Base-by-base conservation (phyloP, 2,888 invertebrate genomes). In the Carpatolechia fugitivella region DNA sequence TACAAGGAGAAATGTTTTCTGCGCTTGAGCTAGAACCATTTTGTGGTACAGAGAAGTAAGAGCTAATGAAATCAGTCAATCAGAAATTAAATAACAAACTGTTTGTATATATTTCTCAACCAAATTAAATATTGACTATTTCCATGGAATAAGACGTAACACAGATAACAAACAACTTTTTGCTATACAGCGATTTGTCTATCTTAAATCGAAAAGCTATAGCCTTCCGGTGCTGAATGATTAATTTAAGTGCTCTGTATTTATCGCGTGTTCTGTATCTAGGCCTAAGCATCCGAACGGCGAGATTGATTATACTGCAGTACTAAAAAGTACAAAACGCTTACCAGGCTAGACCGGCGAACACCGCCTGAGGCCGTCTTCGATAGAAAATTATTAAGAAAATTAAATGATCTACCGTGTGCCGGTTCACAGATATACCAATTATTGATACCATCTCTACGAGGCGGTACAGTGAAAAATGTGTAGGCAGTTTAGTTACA, bases 351-450 rank as follows among this genome's bases (percentile, higher is more conserved):
- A 74, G 78, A 78, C 79, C 72, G 70, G 78, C 72, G 66, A 62
- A 60, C 60, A 71, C 62, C 63, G 86, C 89, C 83, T 60, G 61
- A 53, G 81, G 89, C 82, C 56, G 64, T 67, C 72, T 73, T 65
- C 84, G 87, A 87, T 88, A 88, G 88, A 86, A 88, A 87, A 87
- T 89, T 88, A 90, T 89, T 85, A 85, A 86, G 89, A 88, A 88
- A 88, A 89, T 88, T 87, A 88, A 90, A 89, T 88, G 87, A 88
- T 88, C 85, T 85, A 85, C 85, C 74, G 81, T 80, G 72, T 72
- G 78, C 80, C 71, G 72, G 80, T 76, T 76, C 76, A 82, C 77
- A 85, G 88, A 88, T 87, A 88, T 80, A 86, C 87, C 89, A 87
- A 89, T 88, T 88, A 89, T 82, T 86, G 88, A 88, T 88, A 86